Evolutionary conservation across 2,797 vertebrate genomes (phyloP).

Genomic region (Sebastes diploproa): DNA sequence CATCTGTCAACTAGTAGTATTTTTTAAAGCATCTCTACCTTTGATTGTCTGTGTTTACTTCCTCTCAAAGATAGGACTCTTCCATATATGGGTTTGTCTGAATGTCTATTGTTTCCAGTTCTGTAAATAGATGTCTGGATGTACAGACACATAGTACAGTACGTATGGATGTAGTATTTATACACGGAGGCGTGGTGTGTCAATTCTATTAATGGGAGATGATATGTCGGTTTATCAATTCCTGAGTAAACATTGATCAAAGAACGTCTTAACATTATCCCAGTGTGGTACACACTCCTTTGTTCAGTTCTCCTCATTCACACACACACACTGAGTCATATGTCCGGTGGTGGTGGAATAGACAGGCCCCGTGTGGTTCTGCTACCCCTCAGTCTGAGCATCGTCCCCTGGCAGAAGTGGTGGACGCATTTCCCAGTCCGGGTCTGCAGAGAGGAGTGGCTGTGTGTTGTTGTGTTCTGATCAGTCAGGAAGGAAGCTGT

Average conservation of each 20-base stretch:
- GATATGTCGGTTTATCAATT: conserved; percentile 39
- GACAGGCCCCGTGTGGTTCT: conserved; percentile 12
- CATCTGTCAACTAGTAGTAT: not conserved
- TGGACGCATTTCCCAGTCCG: conserved; percentile 35
- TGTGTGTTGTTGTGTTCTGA: conserved; percentile 73
- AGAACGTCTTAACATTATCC: conserved; percentile 28
- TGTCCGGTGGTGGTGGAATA: conserved; percentile 27
- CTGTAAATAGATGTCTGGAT: conserved; percentile 48
- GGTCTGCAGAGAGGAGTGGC: conserved; percentile 40
- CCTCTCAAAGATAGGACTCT: conserved; percentile 12
- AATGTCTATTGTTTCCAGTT: conserved; percentile 51
- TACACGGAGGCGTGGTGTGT: conserved; percentile 5
- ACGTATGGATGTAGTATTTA: conserved; percentile 20
- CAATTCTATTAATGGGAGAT: conserved; percentile 52
- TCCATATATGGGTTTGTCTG: conserved; percentile 51
- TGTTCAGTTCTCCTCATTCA: conserved; percentile 37
- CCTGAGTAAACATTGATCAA: conserved; percentile 56
- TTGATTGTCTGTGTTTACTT: conserved; percentile 25
- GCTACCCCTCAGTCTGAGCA: not conserved
- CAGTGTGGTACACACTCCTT: conserved; percentile 26
- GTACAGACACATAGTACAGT: conserved; percentile 5
- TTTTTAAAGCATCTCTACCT: not conserved
- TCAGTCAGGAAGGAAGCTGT: conserved; percentile 93
- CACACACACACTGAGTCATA: conserved; percentile 10
- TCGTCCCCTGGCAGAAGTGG: conserved; percentile 13